Evolutionary conservation across 2,113 vertebrate genomes (phyloP).

Genomic region (Capra hircus): DNA sequence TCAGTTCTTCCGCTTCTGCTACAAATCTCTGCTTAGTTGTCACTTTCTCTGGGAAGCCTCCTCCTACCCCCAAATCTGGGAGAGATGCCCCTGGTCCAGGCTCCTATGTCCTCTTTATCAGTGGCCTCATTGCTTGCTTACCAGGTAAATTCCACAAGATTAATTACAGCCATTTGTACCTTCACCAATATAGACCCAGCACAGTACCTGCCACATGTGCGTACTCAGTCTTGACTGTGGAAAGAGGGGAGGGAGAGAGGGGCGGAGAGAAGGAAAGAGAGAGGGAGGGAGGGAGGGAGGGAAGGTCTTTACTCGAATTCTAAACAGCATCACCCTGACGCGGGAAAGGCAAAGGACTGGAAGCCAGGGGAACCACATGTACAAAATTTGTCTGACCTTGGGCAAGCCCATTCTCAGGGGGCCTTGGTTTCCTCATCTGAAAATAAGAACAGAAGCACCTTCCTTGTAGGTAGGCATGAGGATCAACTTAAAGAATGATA

Average conservation of each 20-base stretch:
- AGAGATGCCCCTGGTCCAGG: neutral
- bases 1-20: neutral
- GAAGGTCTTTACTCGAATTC: neutral
- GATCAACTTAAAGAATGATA: neutral
- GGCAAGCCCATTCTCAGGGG: neutral
- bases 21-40: neutral
- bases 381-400: neutral
- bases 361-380: neutral
- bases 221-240: neutral
- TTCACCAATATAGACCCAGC: neutral
- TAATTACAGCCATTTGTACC: neutral
- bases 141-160: neutral
- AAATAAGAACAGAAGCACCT: neutral
- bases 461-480: neutral
- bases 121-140: neutral
- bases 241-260: neutral
- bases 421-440: neutral
- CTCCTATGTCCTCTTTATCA: neutral
- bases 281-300: neutral
- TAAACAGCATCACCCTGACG: neutral
- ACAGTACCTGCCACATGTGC: neutral
- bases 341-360: neutral
- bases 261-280: accelerated
- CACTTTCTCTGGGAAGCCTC: neutral
- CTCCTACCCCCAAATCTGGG: neutral